Evolutionary conservation across 2,797 vertebrate genomes (phyloP).

Genomic region (Micropoecilia bifurca): DNA sequence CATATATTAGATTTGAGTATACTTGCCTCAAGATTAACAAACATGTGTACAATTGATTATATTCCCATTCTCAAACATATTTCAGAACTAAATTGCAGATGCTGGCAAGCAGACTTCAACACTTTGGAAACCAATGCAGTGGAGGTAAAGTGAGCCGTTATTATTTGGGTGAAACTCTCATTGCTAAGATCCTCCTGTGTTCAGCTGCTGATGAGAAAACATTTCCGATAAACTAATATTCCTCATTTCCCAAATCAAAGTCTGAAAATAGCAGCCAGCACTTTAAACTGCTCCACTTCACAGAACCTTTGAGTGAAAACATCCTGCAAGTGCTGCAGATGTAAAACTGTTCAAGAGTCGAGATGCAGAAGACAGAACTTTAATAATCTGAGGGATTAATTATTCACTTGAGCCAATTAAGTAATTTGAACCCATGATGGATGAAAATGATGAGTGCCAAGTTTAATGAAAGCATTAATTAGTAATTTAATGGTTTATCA

Average conservation of each 20-base stretch:
- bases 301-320: background rate
- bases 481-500: conserved; percentile 11
- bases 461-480: background rate
- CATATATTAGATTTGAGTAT: background rate
- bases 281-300: background rate
- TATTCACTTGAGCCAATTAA: conserved; percentile 14
- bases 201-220: conserved; percentile 5
- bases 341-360: background rate
- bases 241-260: background rate
- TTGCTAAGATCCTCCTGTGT: conserved; percentile 1
- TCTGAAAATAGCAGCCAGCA: background rate
- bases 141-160: background rate
- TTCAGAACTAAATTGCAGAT: background rate
- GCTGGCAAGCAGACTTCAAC: background rate
- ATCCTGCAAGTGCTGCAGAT: conserved; percentile 5
- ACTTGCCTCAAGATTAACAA: background rate
- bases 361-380: background rate
- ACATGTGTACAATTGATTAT: background rate
- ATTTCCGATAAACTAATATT: conserved; percentile 9
- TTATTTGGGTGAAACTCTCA: conserved; percentile 8
- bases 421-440: conserved; percentile 5
- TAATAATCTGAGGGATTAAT: conserved; percentile 9
- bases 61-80: background rate
- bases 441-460: background rate
- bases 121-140: background rate